Percentiles rank a stretch among this genome's conserved stretches.
These are phyloP conservation scores for Oryzias melastigma DNA, from an alignment of 2,113 vertebrate genomes.

Conservation along the genomic window DNA sequence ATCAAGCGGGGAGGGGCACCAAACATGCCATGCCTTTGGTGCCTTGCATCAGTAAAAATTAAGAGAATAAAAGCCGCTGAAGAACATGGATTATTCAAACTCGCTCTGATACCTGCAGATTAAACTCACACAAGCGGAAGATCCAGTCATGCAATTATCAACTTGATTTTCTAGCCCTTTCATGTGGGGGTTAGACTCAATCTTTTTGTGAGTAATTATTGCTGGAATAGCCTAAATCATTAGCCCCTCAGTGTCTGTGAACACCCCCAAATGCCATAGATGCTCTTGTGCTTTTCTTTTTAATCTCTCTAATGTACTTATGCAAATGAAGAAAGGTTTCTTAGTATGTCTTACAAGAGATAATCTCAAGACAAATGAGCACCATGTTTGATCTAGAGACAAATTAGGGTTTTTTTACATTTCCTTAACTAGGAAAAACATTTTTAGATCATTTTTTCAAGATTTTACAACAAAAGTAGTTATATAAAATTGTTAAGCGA, in stretches of 20 bases:
- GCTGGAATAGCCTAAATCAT: conserved; percentile 17
- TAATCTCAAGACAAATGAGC: conserved; percentile 22
- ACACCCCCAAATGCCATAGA: conserved; percentile 32
- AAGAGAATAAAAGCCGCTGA: conserved; percentile 4
- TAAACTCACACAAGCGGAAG: not conserved
- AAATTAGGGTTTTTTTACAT: conserved; percentile 41
- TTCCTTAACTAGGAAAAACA: too few species aligned
- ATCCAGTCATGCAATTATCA: conserved; percentile 5
- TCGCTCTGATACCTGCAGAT: too few species aligned
- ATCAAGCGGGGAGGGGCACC: conserved; percentile 13
- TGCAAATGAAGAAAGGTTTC: conserved; percentile 28
- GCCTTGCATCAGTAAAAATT: conserved; percentile 45
- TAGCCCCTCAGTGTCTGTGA: conserved; percentile 25
- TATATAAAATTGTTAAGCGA: conserved; percentile 56
- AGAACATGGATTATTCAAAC: not conserved
- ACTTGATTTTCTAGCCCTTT: conserved; percentile 4
- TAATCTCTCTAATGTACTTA: conserved; percentile 16
- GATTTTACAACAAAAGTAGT: conserved; percentile 47
- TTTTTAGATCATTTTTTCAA: conserved; percentile 41
- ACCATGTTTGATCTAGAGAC: conserved; percentile 20
- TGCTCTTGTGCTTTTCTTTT: conserved; percentile 19
- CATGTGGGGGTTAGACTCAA: conserved; percentile 5
- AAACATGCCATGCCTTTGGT: conserved; percentile 15
- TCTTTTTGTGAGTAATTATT: conserved; percentile 21
- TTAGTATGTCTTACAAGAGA: conserved; percentile 2